Evolutionary conservation across 2,797 vertebrate genomes (phyloP).

Genomic region (Cryptoblepharus egeriae): DNA sequence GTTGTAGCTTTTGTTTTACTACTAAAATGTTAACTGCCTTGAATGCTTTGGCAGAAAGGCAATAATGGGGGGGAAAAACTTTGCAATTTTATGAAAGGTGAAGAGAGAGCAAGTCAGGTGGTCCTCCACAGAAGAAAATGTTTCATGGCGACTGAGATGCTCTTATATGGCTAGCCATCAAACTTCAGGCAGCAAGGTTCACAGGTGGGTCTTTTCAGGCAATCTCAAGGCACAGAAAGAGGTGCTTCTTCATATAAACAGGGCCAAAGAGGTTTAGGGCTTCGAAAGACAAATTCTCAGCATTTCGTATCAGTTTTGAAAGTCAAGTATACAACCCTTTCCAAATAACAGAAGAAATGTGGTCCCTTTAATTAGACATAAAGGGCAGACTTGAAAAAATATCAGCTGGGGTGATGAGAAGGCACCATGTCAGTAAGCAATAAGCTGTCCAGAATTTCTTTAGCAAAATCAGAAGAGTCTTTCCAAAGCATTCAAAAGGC

Average conservation of each 20-base stretch:
- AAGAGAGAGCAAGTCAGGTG: neutral
- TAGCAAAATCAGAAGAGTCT: no score
- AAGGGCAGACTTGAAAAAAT: neutral
- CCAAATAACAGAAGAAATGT: neutral
- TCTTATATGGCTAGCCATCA: neutral
- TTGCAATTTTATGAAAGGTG: neutral
- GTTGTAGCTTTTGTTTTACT: no score
- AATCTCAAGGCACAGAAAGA: neutral
- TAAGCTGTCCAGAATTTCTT: no score
- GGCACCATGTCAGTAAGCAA: neutral
- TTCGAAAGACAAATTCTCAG: neutral
- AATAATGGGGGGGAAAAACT: no score
- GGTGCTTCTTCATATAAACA: neutral
- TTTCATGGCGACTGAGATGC: neutral
- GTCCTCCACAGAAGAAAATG: no score
- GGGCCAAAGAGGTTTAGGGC: neutral
- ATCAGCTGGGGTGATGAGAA: no score
- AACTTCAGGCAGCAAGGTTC: neutral
- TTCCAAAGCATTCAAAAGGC: no score
- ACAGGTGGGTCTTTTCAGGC: neutral
- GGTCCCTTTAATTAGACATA: neutral
- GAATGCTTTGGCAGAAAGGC: no score
- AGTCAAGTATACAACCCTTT: neutral
- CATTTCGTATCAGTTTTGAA: neutral
- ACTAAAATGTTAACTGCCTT: no score